Conservation (phyloP, 2,797 vertebrate species). For the Anguilla anguilla region DNA sequence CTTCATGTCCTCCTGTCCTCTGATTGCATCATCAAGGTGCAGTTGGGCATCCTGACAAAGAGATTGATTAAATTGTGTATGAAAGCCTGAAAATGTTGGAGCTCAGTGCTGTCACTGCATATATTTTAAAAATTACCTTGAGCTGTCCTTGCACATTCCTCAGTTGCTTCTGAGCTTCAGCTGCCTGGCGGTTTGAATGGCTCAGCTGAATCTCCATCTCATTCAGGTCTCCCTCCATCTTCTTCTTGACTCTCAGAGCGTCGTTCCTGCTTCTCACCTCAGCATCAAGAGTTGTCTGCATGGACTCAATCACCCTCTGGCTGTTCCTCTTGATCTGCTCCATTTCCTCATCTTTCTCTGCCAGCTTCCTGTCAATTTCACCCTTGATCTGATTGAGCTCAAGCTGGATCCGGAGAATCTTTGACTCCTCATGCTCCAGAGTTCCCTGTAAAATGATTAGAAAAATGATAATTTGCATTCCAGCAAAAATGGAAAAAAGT, state of each 20-base stretch:
- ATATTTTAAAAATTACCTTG: conserved; percentile 67
- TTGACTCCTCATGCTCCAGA: conserved; percentile 74
- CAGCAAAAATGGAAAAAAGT: too few species aligned
- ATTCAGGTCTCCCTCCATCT: conserved; percentile 82
- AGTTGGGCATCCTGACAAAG: conserved; percentile 80
- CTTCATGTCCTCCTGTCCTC: conserved; percentile 84
- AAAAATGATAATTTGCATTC: too few species aligned
- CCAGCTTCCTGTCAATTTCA: conserved; percentile 68
- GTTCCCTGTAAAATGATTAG: conserved; percentile 64
- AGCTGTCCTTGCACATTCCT: conserved; percentile 79
- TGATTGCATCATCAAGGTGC: conserved; percentile 82
- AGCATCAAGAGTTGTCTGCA: conserved; percentile 68
- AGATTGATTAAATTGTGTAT: not conserved
- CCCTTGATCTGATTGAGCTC: conserved; percentile 75
- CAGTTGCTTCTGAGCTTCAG: conserved; percentile 83
- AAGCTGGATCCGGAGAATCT: conserved; percentile 71
- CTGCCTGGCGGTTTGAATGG: conserved; percentile 77
- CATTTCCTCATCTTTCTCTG: conserved; percentile 77
- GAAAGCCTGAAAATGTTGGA: not conserved
- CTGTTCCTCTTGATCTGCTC: conserved; percentile 73
- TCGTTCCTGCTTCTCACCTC: conserved; percentile 84
- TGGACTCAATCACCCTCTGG: conserved; percentile 65
- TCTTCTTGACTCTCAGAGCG: conserved; percentile 82
- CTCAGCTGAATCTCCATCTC: conserved; percentile 85
- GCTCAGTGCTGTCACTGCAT: not conserved